Evolutionary conservation across 2,888 invertebrate genomes (phyloP).

Genomic region (Mesorhabditis sp.): DNA sequence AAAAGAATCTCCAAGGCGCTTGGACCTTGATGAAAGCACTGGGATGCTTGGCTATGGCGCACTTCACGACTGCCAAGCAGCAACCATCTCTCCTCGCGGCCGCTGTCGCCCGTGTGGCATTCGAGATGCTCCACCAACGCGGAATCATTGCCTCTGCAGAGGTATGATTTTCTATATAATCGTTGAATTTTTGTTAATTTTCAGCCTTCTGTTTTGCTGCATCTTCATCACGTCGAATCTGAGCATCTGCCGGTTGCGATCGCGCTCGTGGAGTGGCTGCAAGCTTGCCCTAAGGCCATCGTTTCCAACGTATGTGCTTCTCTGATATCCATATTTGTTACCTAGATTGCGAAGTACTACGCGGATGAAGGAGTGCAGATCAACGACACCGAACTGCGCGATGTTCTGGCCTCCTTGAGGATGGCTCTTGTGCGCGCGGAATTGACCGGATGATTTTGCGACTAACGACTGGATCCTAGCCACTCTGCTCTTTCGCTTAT

Average conservation of each 20-base stretch:
- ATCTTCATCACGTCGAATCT: background rate
- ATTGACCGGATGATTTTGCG: no score
- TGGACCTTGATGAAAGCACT: background rate
- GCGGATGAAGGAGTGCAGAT: no score
- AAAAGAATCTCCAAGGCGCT: background rate
- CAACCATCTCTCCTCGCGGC: background rate
- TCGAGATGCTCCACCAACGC: background rate
- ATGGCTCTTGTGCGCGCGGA: no score
- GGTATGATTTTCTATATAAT: background rate
- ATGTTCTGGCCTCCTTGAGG: no score
- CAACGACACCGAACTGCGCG: no score
- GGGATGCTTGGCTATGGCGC: background rate
- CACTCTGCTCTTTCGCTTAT: no score
- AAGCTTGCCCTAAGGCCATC: background rate
- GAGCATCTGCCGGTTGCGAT: background rate
- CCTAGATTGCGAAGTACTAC: no score
- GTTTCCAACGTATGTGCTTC: no score
- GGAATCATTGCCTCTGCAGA: background rate
- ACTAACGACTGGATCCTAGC: no score
- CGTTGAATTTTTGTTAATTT: background rate
- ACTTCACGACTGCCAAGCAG: background rate
- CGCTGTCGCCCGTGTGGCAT: background rate
- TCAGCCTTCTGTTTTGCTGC: background rate
- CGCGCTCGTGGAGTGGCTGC: background rate
- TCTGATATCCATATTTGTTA: no score